Conservation (phyloP, 2,113 vertebrate species). For the Aphelocoma coerulescens region DNA sequence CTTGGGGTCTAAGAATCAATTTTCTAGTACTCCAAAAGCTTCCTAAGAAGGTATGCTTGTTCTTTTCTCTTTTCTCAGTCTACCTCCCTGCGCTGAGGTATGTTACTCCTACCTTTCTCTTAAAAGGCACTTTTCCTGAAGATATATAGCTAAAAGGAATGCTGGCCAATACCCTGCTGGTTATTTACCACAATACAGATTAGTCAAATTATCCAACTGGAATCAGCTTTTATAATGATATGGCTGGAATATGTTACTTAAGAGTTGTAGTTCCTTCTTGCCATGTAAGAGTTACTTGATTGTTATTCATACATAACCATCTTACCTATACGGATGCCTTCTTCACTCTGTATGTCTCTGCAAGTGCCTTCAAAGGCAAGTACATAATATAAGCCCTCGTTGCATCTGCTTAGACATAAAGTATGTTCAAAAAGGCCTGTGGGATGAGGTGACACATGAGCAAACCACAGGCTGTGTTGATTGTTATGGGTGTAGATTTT, state of each 20-base stretch:
- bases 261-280: background rate
- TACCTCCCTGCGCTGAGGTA: background rate
- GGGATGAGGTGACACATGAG: fast-evolving
- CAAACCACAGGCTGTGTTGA: background rate
- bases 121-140: background rate
- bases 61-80: background rate
- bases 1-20: background rate
- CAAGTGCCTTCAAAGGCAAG: background rate
- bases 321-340: fast-evolving
- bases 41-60: background rate
- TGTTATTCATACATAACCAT: background rate
- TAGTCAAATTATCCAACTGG: background rate
- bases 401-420: background rate
- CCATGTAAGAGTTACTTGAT: background rate
- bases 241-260: background rate
- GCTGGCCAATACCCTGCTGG: background rate
- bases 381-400: background rate
- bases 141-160: background rate
- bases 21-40: background rate
- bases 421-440: background rate
- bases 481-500: background rate
- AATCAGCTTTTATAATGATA: background rate
- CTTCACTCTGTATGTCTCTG: background rate
- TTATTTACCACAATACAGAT: background rate
- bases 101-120: background rate